Conservation (phyloP, 2,888 invertebrate species). For the Pandemis corylana region DNA sequence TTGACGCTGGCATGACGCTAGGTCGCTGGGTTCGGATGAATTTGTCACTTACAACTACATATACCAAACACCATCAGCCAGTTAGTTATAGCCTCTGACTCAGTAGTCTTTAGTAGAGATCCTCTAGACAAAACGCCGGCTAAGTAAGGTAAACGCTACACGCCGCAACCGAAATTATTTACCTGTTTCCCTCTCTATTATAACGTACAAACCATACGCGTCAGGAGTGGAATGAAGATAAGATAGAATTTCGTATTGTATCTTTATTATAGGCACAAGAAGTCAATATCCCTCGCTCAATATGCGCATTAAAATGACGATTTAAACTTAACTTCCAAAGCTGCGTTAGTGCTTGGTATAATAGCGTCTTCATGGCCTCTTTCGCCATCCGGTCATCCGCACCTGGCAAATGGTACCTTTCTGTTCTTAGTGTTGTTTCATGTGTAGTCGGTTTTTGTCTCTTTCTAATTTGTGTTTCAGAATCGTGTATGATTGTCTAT, state of each 20-base stretch:
- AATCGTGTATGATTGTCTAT: constrained; percentile 18
- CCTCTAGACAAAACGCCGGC: too few species aligned
- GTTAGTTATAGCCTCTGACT: too few species aligned
- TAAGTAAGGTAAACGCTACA: too few species aligned
- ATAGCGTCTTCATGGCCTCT: not conserved
- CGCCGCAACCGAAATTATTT: too few species aligned
- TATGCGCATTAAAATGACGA: not conserved
- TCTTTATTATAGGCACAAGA: not conserved
- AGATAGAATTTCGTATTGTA: too few species aligned
- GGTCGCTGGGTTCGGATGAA: constrained; percentile 39
- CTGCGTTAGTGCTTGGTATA: not conserved
- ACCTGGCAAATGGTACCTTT: constrained; percentile 34
- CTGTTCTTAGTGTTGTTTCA: constrained; percentile 27
- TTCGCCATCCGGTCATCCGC: constrained; percentile 32
- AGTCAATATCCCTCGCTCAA: not conserved
- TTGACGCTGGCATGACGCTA: constrained; percentile 59
- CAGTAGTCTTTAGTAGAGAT: too few species aligned
- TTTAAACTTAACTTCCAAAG: not conserved
- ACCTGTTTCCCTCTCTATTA: too few species aligned
- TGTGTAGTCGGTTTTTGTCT: constrained; percentile 24
- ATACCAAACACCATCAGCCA: not conserved
- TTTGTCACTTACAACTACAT: not conserved
- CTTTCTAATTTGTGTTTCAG: constrained; percentile 25
- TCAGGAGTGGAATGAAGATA: too few species aligned
- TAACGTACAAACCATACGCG: too few species aligned